Base-by-base conservation (phyloP, 2,888 invertebrate genomes). In the Notodonta dromedarius region DNA sequence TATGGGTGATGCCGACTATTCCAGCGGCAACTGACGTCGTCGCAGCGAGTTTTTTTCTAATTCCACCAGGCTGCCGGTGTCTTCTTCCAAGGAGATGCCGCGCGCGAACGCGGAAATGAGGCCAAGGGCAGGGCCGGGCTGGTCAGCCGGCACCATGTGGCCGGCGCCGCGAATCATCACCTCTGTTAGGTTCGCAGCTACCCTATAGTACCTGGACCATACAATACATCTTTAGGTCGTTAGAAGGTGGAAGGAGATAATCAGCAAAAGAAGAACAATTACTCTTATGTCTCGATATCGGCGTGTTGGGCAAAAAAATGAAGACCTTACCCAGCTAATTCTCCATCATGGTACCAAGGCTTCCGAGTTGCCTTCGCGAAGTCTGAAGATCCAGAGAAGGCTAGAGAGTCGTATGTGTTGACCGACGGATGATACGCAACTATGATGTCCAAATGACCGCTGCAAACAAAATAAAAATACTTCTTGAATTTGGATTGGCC, bases 81-180 rank as follows among this genome's bases (percentile, higher is more conserved):
- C 93, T 12, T 83, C 64, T 0, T 85, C 79, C 2, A 93, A 78
- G 0, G 86, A 60, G 5, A 90, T 69, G 12, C 88, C 89, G n/a
- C 92, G 87, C 42, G 95, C 91, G 80, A 96, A 96, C 66, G 94
- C 94, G 44, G 94, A 94, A 70, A 96, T 94, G 66, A 96, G 90
- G 32, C 95, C 95, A 1, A 94, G 89, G 0, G 95, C 88, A 55
- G 94, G 94, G 2, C 94, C 89, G 0, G 96, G 95, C 77, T 95
- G 94, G 82, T 96, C 95, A 0, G 94, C 88, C 0, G 96, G 95
- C 5, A 95, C 95, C 94, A 96, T 95, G 79, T 96, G 96, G 0
- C 96, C 96, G 0, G 96, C 95, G 55, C 95, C 94, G 24, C 95
- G 88, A 11, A 96, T 88, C 84, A 95, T 88, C 12, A 95, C 94